These are phyloP conservation scores for Nasonia giraulti DNA, from an alignment of 1,140 invertebrate genomes.

Conservation along the genomic window DNA sequence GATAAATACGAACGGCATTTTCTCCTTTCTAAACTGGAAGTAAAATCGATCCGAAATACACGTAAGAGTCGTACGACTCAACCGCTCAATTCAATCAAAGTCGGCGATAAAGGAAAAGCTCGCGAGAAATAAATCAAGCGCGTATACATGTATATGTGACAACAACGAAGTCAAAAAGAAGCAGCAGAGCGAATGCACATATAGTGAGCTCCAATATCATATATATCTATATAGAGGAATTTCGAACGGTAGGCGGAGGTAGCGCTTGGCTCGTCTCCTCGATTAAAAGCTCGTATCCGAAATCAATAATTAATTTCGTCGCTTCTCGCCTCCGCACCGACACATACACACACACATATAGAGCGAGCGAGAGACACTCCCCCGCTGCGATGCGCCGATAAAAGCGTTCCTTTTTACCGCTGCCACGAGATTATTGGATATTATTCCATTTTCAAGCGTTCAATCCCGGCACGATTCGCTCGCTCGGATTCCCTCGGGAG, in stretches of 20 bases:
- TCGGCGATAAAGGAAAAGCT: conserved; percentile 5
- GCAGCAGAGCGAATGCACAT: neutral
- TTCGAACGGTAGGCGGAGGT: conserved; percentile 43
- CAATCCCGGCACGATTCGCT: conserved; percentile 71
- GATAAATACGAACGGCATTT: conserved; percentile 26
- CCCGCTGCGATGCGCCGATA: conserved; percentile 50
- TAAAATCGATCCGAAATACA: conserved; percentile 33
- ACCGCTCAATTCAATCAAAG: conserved; percentile 20
- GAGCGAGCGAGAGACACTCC: neutral
- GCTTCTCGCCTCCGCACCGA: conserved; percentile 13
- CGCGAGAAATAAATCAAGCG: neutral
- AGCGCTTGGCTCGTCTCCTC: conserved; percentile 61
- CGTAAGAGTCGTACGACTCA: conserved; percentile 20
- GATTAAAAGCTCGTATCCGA: conserved; percentile 70
- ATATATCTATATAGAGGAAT: neutral
- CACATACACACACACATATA: neutral
- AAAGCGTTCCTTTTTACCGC: conserved; percentile 66
- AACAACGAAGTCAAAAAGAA: conserved; percentile 21
- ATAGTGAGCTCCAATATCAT: neutral
- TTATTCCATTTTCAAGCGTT: conserved; percentile 72
- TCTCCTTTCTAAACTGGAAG: conserved; percentile 47
- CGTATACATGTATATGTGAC: neutral
- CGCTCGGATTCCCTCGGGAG: conserved; percentile 58
- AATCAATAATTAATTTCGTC: conserved; percentile 72
- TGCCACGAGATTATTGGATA: conserved; percentile 70